These are phyloP conservation scores for Cyaniris semiargus DNA, from an alignment of 2,888 invertebrate species.

Conservation along the genomic window DNA sequence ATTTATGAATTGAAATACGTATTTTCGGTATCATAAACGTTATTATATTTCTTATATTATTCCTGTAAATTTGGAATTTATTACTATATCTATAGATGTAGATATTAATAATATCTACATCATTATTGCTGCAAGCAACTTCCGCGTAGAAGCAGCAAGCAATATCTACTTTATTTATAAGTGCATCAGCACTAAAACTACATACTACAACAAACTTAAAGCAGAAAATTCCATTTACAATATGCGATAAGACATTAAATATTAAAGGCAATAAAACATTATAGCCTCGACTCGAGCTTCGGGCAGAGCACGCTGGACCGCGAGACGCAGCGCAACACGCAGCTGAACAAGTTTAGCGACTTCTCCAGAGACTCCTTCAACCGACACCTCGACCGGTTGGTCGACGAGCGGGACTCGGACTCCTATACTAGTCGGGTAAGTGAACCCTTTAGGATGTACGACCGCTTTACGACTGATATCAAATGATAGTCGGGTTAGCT, in stretches of 20 bases:
- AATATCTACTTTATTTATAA: neutral
- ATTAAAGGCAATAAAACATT: constrained; percentile 32
- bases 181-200: neutral
- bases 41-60: neutral
- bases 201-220: neutral
- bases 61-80: no score
- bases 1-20: neutral
- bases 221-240: neutral
- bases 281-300: constrained; percentile 41
- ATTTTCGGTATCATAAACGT: neutral
- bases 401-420: constrained; percentile 69
- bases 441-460: constrained; percentile 33
- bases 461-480: neutral
- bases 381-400: constrained; percentile 68
- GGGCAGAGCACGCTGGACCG: constrained; percentile 76
- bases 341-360: constrained; percentile 79
- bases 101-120: no score
- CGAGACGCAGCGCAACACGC: constrained; percentile 82
- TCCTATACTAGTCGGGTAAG: constrained; percentile 68
- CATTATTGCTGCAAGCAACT: neutral
- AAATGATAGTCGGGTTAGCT: neutral
- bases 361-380: constrained; percentile 69
- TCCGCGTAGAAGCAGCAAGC: neutral
- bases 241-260: constrained; percentile 8
- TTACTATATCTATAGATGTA: no score